These are phyloP conservation scores for Hirtodrosophila cameraria DNA, from an alignment of 2,888 invertebrate genomes.

Conservation along the genomic window DNA sequence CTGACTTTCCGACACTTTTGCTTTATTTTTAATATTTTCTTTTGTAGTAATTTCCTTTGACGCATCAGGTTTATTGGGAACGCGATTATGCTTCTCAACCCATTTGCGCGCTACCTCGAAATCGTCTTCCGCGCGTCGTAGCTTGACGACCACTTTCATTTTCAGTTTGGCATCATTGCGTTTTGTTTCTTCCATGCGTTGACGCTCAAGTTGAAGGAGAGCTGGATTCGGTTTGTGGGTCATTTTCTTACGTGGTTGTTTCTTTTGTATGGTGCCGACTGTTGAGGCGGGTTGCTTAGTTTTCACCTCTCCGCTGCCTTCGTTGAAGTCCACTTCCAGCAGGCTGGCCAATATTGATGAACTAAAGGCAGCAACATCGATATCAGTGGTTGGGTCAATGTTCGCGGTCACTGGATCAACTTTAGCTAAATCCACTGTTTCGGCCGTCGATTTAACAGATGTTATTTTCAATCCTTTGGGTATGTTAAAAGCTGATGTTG, in stretches of 20 bases:
- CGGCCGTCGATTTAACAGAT: conserved; percentile 40
- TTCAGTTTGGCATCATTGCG: conserved; percentile 81
- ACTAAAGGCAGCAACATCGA: conserved; percentile 66
- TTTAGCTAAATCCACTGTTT: background rate
- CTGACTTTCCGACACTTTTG: background rate
- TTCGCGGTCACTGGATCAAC: background rate
- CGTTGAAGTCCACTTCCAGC: conserved; percentile 81
- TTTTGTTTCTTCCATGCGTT: conserved; percentile 80
- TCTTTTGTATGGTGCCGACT: conserved; percentile 54
- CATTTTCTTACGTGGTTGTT: conserved; percentile 83
- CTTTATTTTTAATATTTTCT: background rate
- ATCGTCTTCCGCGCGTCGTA: conserved; percentile 77
- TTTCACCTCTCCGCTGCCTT: conserved; percentile 40
- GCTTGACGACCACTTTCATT: conserved; percentile 72
- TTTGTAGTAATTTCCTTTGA: too few relatives aligned
- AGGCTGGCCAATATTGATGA: conserved; percentile 81
- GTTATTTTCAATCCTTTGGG: conserved; percentile 43
- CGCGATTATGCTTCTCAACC: conserved; percentile 37
- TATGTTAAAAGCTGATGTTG: conserved; percentile 16
- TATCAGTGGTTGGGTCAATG: conserved; percentile 32
- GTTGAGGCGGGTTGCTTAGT: conserved; percentile 17
- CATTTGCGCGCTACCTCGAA: conserved; percentile 75
- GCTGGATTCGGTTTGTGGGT: conserved; percentile 83
- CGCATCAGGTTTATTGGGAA: background rate
- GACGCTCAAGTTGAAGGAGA: conserved; percentile 79